phyloP scores from a whole-genome alignment of 2,888 invertebrate genomes.

The Agriopis leucophaearia region DNA sequence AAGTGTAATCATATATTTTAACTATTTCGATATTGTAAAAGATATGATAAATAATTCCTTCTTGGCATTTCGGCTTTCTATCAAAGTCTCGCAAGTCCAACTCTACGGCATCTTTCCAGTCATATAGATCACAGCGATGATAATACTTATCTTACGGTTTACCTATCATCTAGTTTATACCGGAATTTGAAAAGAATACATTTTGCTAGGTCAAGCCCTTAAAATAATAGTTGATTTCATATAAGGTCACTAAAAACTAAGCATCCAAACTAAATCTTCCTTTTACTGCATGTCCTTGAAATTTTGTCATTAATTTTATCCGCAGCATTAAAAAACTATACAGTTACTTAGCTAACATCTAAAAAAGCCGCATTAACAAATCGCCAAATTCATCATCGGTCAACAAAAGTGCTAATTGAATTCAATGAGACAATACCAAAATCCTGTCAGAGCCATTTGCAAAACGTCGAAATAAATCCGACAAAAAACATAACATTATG shows the following conservation, averaged over 20 bases:
- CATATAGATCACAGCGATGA: too few species aligned
- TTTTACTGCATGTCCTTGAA: slow-evolving; percentile 7
- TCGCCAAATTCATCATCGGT: slow-evolving; percentile 16
- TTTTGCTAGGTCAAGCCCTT: neutral
- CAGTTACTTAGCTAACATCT: neutral
- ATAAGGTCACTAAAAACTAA: neutral
- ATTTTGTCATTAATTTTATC: neutral
- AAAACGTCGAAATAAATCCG: slow-evolving; percentile 20
- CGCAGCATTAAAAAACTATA: neutral
- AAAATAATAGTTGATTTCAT: neutral
- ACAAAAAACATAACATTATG: slow-evolving; percentile 21
- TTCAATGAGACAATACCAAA: slow-evolving; percentile 24
- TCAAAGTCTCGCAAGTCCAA: too few species aligned
- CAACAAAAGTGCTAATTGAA: slow-evolving; percentile 33
- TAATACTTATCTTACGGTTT: too few species aligned
- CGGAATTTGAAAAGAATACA: neutral
- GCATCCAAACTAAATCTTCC: neutral
- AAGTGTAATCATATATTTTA: too few species aligned
- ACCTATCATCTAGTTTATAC: neutral
- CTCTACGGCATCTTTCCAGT: too few species aligned
- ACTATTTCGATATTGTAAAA: too few species aligned
- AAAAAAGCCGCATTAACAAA: slow-evolving; percentile 9
- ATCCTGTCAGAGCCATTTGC: slow-evolving; percentile 24
- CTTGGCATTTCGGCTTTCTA: too few species aligned
- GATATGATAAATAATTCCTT: too few species aligned